phyloP scores from a whole-genome alignment of 1,140 invertebrate genomes.

The Cardiocondyla obscurior region DNA sequence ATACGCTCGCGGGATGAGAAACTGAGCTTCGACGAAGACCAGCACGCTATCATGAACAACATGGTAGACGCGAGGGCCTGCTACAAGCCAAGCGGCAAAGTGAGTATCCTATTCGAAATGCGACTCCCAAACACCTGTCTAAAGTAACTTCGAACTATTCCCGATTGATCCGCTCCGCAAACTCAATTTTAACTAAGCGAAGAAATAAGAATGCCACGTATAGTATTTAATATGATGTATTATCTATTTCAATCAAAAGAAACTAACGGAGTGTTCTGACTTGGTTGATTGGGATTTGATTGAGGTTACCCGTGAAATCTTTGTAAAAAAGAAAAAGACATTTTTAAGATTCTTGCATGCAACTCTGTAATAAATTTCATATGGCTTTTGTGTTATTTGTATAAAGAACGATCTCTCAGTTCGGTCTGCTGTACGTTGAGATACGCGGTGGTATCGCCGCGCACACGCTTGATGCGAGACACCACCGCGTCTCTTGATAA shows the following conservation, averaged over 20 bases:
- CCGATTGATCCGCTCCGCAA: background rate
- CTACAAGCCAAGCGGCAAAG: conserved; percentile 84
- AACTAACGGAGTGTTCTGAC: too few species aligned
- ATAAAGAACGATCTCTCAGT: background rate
- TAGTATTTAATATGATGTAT: too few species aligned
- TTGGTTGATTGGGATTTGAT: background rate
- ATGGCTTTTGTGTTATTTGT: background rate
- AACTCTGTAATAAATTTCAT: background rate
- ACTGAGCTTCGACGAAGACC: conserved; percentile 77
- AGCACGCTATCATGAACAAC: conserved; percentile 79
- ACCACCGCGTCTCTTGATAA: too few species aligned
- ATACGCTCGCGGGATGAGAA: conserved; percentile 77
- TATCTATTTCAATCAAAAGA: too few species aligned
- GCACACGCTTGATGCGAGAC: too few species aligned
- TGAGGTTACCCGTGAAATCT: background rate
- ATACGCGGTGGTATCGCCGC: too few species aligned
- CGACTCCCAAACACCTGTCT: background rate
- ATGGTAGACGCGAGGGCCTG: conserved; percentile 84
- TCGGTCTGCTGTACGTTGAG: too few species aligned
- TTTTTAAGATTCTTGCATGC: background rate
- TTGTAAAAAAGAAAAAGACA: background rate
- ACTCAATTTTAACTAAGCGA: background rate
- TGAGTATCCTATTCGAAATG: conserved; percentile 72
- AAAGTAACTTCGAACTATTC: background rate
- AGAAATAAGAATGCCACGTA: too few species aligned